A percentile compares a stretch with the other conserved stretches of the same genome.
Evolutionary conservation across 1,140 invertebrate genomes (phyloP).

Genomic region (Bombus polaris): DNA sequence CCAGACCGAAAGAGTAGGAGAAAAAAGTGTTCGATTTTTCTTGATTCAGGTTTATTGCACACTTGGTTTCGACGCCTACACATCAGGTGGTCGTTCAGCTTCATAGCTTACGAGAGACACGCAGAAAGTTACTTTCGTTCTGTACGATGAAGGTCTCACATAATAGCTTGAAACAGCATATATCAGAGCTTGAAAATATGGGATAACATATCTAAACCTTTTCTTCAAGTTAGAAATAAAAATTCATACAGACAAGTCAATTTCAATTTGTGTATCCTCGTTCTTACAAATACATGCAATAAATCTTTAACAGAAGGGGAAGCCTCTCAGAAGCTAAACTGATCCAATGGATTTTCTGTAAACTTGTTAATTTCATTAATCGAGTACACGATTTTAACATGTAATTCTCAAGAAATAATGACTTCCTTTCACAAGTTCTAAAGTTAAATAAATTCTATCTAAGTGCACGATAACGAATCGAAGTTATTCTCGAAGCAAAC

Average conservation of each 20-base stretch:
- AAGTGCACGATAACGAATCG: too few species aligned
- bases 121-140: slow-evolving; percentile 13
- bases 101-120: slow-evolving; percentile 7
- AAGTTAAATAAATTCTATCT: too few species aligned
- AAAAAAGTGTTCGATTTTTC: background rate
- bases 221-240: background rate
- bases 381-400: too few species aligned
- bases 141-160: background rate
- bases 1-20: background rate
- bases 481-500: background rate
- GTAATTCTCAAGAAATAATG: too few species aligned
- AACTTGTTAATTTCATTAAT: background rate
- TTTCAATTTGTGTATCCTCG: too few species aligned
- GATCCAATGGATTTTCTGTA: too few species aligned
- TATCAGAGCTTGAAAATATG: background rate
- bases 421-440: too few species aligned
- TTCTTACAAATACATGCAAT: background rate
- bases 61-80: slow-evolving; percentile 15
- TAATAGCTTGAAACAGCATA: background rate
- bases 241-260: too few species aligned
- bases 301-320: too few species aligned
- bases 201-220: background rate
- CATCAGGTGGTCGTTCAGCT: slow-evolving; percentile 21
- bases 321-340: too few species aligned
- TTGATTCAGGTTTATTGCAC: slow-evolving; percentile 17